Evolutionary conservation across 2,888 invertebrate genomes (phyloP).

Genomic region (Eristalinus sepulchralis): DNA sequence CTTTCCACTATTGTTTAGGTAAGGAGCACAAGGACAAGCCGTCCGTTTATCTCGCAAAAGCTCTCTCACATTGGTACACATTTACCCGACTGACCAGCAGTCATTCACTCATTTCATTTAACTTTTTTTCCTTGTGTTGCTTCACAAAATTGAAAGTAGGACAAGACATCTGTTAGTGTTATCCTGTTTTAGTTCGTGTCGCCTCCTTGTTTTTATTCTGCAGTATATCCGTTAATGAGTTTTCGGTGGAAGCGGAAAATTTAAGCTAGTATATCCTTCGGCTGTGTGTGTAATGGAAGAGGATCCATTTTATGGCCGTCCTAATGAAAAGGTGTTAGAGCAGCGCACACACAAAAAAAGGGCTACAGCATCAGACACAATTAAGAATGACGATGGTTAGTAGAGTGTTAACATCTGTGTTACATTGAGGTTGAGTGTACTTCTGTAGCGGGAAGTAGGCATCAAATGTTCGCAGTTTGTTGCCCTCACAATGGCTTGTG

Average conservation of each 20-base stretch:
- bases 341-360: background rate
- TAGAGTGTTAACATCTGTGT: conserved; percentile 8
- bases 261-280: conserved; percentile 35
- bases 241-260: conserved; percentile 64
- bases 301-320: conserved; percentile 10
- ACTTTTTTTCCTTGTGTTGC: background rate
- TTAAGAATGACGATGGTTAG: conserved; percentile 16
- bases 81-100: conserved; percentile 58
- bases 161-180: conserved; percentile 66
- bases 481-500: background rate
- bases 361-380: conserved; percentile 37
- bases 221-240: conserved; percentile 60
- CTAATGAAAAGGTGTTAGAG: conserved; percentile 56
- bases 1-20: conserved; percentile 51
- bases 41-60: conserved; percentile 46
- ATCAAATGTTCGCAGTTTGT: background rate
- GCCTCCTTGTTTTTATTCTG: background rate
- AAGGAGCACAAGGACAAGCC: conserved; percentile 63
- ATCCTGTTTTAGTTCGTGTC: conserved; percentile 44
- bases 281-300: conserved; percentile 20
- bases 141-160: conserved; percentile 48
- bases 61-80: conserved; percentile 53
- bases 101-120: conserved; percentile 25
- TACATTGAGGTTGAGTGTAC: background rate
- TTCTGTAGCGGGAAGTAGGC: background rate